Evolutionary conservation across 1,140 invertebrate species (phyloP).

Genomic region (Centruroides sculpturatus): DNA sequence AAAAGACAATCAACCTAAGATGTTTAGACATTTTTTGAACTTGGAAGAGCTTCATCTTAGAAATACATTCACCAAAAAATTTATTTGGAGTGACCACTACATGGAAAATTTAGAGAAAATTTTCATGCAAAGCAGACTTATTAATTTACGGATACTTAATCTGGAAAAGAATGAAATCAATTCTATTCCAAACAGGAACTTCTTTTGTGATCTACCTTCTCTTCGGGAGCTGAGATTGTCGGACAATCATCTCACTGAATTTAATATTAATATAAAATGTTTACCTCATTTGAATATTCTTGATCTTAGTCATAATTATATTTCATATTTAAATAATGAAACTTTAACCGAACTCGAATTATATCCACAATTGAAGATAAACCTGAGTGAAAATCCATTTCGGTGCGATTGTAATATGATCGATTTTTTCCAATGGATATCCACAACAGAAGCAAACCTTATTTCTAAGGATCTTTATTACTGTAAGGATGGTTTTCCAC

Average conservation of each 20-base stretch:
- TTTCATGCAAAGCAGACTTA: conserved; percentile 50
- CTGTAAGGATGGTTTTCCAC: conserved; percentile 4
- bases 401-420: conserved; percentile 46
- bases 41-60: conserved; percentile 55
- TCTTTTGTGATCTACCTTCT: conserved; percentile 53
- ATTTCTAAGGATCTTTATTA: not conserved
- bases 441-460: not conserved
- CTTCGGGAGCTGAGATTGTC: conserved; percentile 52
- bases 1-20: conserved; percentile 48
- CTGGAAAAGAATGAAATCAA: conserved; percentile 61
- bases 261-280: conserved; percentile 48
- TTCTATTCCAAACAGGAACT: conserved; percentile 42
- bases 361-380: conserved; percentile 39
- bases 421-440: conserved; percentile 46
- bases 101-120: conserved; percentile 44
- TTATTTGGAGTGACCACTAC: conserved; percentile 19
- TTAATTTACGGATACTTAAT: conserved; percentile 51
- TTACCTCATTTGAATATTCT: conserved; percentile 48
- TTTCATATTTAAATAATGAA: conserved; percentile 38
- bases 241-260: conserved; percentile 30
- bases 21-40: conserved; percentile 63
- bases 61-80: conserved; percentile 50
- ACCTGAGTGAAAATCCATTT: conserved; percentile 51
- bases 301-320: conserved; percentile 53
- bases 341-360: conserved; percentile 47